phyloP scores from a whole-genome alignment of 35 echinoderm and acorn worm genomes.

The Stichopus chloronotus region DNA sequence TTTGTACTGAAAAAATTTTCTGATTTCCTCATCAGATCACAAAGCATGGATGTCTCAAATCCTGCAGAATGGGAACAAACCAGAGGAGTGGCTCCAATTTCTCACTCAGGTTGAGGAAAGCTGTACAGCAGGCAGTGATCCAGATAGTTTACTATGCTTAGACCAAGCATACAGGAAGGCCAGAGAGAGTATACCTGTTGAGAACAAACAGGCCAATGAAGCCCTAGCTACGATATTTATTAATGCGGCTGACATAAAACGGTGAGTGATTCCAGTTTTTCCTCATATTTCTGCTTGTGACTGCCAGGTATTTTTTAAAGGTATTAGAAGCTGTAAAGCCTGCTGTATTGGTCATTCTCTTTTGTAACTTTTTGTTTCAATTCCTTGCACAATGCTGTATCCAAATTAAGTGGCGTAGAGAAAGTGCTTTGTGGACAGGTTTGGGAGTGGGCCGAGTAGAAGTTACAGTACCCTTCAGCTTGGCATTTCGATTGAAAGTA shows the following conservation, averaged over 20 bases:
- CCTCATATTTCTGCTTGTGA: too few relatives aligned
- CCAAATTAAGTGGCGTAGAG: too few relatives aligned
- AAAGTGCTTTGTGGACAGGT: too few relatives aligned
- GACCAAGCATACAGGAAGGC: constrained; percentile 75
- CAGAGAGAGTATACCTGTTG: constrained; percentile 73
- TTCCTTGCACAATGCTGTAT: too few relatives aligned
- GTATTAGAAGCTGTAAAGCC: too few relatives aligned
- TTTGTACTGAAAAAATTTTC: background rate
- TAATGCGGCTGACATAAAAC: constrained; percentile 78
- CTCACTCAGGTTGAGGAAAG: constrained; percentile 60
- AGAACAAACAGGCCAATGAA: constrained; percentile 62
- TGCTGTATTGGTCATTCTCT: too few relatives aligned
- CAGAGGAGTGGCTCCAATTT: constrained; percentile 79
- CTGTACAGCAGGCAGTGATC: constrained; percentile 19
- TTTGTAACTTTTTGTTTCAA: too few relatives aligned
- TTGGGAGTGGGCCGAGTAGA: too few relatives aligned
- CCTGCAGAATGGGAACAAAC: constrained; percentile 67
- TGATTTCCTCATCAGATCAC: constrained; percentile 48
- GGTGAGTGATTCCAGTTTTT: constrained; percentile 46
- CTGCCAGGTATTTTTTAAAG: too few relatives aligned
- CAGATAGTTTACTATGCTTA: constrained; percentile 56
- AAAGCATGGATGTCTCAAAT: constrained; percentile 69
- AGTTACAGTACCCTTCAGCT: too few relatives aligned
- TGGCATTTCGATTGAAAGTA: too few relatives aligned
- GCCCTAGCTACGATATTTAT: constrained; percentile 78